These are phyloP conservation scores for Nipponia nippon DNA, from an alignment of 2,113 vertebrate genomes.

Conservation along the genomic window DNA sequence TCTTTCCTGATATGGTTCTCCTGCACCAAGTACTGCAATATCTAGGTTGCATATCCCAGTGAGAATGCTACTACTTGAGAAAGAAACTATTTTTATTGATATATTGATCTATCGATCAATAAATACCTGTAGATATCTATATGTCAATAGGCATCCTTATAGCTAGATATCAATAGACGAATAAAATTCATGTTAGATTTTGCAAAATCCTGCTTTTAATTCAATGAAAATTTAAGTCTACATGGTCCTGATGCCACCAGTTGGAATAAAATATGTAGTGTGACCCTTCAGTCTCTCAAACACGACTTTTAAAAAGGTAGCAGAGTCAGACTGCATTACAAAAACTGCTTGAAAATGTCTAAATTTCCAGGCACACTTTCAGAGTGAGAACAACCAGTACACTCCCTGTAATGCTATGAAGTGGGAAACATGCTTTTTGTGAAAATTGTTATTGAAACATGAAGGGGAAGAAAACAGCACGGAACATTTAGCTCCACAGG, in stretches of 20 bases:
- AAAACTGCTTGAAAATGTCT: neutral
- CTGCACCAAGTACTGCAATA: neutral
- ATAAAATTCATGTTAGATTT: neutral
- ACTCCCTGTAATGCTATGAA: neutral
- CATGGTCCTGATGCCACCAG: neutral
- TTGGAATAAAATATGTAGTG: neutral
- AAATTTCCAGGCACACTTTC: neutral
- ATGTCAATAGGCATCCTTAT: neutral
- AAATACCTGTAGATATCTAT: neutral
- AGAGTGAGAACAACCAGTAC: neutral
- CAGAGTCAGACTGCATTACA: neutral
- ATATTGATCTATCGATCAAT: neutral
- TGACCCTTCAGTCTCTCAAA: neutral
- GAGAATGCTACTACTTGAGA: neutral
- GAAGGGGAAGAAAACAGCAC: neutral
- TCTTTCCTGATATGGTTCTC: neutral
- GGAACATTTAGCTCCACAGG: neutral
- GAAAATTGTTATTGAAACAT: conserved; percentile 8
- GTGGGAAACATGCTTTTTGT: neutral
- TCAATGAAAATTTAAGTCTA: neutral
- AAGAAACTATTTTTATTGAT: neutral
- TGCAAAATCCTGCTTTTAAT: neutral
- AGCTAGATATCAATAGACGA: rapidly evolving
- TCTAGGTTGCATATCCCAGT: neutral
- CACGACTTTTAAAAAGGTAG: neutral